Percentiles rank a stretch among this genome's conserved stretches.
phyloP scores from a whole-genome alignment of 2,797 vertebrate species.

The Microctenopoma stevenorrisi region DNA sequence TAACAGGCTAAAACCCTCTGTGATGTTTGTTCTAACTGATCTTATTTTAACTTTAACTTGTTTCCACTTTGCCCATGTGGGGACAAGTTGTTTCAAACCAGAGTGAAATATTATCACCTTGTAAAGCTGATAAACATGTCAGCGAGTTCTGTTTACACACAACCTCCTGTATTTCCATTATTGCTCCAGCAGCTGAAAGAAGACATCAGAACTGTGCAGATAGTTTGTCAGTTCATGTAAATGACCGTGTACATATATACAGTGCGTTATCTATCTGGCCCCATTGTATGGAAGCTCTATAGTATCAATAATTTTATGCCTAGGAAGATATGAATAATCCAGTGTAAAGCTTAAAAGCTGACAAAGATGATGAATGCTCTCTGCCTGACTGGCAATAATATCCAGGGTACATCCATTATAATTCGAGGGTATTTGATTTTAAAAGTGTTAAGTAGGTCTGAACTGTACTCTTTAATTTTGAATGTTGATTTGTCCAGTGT shows the following conservation, averaged over 20 bases:
- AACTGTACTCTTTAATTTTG: neutral
- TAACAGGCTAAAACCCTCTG: neutral
- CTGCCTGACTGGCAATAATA: neutral
- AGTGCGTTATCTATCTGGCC: too few relatives aligned
- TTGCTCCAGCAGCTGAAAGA: too few relatives aligned
- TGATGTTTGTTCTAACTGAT: too few relatives aligned
- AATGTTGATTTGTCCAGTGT: slow-evolving; percentile 9
- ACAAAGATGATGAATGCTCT: neutral
- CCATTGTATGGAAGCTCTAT: too few relatives aligned
- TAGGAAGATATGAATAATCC: neutral
- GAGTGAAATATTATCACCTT: neutral
- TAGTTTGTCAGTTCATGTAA: too few relatives aligned
- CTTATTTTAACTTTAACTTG: too few relatives aligned
- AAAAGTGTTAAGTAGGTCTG: slow-evolving; percentile 6
- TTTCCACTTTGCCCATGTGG: too few relatives aligned
- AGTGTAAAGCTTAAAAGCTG: neutral
- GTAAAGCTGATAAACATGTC: neutral
- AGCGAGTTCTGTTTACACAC: too few relatives aligned
- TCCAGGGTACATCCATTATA: neutral
- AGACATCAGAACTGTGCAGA: too few relatives aligned
- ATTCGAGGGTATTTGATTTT: slow-evolving; percentile 7
- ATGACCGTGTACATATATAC: too few relatives aligned
- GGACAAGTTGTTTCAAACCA: neutral
- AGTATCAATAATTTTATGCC: too few relatives aligned
- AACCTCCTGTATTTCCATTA: too few relatives aligned